These are phyloP conservation scores for Cairina moschata DNA, from an alignment of 2,113 vertebrate genomes.

Conservation along the genomic window DNA sequence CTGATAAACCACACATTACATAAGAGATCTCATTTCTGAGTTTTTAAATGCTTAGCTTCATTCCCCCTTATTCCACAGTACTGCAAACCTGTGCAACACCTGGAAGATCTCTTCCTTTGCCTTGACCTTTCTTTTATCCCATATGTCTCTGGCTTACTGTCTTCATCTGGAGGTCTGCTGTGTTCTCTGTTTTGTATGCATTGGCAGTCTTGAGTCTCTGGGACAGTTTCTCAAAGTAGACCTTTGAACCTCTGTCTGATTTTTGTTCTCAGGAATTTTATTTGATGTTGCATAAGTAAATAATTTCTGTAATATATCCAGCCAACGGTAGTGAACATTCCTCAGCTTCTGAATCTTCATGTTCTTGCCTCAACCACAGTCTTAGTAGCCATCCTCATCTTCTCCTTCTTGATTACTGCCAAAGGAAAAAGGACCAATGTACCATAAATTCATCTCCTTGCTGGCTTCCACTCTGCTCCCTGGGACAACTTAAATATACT, in stretches of 20 bases:
- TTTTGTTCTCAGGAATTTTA: not conserved
- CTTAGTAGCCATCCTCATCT: not conserved
- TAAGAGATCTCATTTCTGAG: not conserved
- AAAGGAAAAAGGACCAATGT: not conserved
- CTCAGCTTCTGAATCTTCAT: not conserved
- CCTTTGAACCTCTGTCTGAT: not conserved
- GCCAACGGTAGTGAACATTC: not conserved
- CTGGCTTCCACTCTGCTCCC: not conserved
- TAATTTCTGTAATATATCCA: not conserved
- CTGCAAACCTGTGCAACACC: not conserved
- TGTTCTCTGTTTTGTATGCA: not conserved
- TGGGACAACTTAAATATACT: not conserved
- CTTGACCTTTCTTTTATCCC: not conserved
- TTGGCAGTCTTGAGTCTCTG: not conserved
- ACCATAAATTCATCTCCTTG: not conserved
- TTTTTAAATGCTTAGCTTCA: not conserved
- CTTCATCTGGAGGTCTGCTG: not conserved
- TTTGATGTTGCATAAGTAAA: not conserved
- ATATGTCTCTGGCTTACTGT: not conserved
- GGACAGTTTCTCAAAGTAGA: not conserved
- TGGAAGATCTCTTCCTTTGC: not conserved
- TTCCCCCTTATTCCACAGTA: not conserved
- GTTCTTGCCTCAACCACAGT: not conserved
- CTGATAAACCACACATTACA: fast-evolving
- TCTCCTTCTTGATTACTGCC: not conserved